Evolutionary conservation across 2,113 vertebrate genomes (phyloP).

Genomic region (Thunnus maccoyii): DNA sequence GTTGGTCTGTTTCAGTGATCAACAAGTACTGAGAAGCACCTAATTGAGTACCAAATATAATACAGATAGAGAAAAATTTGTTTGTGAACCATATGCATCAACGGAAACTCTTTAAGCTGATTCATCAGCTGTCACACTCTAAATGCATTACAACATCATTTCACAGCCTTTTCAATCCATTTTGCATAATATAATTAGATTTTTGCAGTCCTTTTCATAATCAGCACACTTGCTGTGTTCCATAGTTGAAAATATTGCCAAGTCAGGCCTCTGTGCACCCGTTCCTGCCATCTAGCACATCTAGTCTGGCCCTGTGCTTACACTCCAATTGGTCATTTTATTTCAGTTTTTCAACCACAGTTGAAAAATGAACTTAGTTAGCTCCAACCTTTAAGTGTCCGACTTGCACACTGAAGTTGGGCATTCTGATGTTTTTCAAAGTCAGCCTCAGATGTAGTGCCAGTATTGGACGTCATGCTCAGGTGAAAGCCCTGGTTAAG

Average conservation of each 20-base stretch:
- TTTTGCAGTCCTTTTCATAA: slow-evolving; percentile 47
- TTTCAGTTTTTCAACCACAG: slow-evolving; percentile 9
- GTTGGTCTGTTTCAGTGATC: slow-evolving; percentile 3
- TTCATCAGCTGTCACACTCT: slow-evolving; percentile 54
- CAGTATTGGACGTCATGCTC: neutral
- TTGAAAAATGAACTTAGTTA: neutral
- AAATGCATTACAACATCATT: slow-evolving; percentile 62
- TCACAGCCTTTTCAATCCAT: slow-evolving; percentile 53
- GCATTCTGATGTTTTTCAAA: slow-evolving; percentile 6
- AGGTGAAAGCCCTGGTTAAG: neutral
- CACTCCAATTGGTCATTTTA: slow-evolving; percentile 43
- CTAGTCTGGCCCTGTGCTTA: slow-evolving; percentile 27
- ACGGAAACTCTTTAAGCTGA: slow-evolving; percentile 30
- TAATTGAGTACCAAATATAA: neutral
- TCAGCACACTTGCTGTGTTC: slow-evolving; percentile 58
- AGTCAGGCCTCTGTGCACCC: slow-evolving; percentile 39
- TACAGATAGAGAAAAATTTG: slow-evolving; percentile 1
- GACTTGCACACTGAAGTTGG: neutral
- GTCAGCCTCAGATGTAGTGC: neutral
- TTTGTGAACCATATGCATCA: slow-evolving; percentile 16
- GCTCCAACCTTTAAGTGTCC: neutral
- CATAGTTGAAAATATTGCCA: slow-evolving; percentile 41
- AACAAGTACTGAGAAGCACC: slow-evolving; percentile 6
- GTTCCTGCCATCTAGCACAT: slow-evolving; percentile 30
- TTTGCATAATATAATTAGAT: slow-evolving; percentile 70